Evolutionary conservation across 2,888 invertebrate genomes (phyloP).

Genomic region (Glaucopsyche alexis): DNA sequence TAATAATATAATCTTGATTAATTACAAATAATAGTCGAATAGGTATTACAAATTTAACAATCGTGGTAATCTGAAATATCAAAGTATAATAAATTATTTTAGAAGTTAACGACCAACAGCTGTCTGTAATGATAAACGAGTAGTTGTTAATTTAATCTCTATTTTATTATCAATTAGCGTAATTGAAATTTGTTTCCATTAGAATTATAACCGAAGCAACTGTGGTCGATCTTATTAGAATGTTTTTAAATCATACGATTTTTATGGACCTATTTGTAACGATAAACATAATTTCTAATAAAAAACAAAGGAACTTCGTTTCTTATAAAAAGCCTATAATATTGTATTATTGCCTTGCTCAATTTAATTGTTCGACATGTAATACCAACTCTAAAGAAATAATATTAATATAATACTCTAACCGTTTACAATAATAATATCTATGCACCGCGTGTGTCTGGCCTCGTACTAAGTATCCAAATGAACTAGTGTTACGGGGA

Average conservation of each 20-base stretch:
- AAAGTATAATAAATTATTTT: neutral
- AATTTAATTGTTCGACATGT: too few species aligned
- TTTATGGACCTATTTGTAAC: neutral
- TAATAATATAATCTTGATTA: too few species aligned
- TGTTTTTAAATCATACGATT: neutral
- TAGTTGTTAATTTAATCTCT: constrained; percentile 15
- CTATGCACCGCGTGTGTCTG: too few species aligned
- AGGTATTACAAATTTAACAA: neutral
- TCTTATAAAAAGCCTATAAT: too few species aligned
- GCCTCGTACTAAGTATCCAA: too few species aligned
- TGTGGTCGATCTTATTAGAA: neutral
- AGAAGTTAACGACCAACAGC: constrained; percentile 20
- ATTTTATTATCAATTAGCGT: constrained; percentile 23
- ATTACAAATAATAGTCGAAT: too few species aligned
- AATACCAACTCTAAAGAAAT: too few species aligned
- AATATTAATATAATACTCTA: too few species aligned
- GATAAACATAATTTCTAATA: neutral
- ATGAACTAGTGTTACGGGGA: too few species aligned
- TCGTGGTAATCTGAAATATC: neutral
- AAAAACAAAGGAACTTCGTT: too few species aligned
- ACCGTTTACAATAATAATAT: too few species aligned
- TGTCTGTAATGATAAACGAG: constrained; percentile 23
- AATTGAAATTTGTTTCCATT: neutral
- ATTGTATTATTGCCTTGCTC: too few species aligned
- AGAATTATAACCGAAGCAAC: neutral